Conservation (phyloP, 2,888 invertebrate genomes). For the Bembecia ichneumoniformis region DNA sequence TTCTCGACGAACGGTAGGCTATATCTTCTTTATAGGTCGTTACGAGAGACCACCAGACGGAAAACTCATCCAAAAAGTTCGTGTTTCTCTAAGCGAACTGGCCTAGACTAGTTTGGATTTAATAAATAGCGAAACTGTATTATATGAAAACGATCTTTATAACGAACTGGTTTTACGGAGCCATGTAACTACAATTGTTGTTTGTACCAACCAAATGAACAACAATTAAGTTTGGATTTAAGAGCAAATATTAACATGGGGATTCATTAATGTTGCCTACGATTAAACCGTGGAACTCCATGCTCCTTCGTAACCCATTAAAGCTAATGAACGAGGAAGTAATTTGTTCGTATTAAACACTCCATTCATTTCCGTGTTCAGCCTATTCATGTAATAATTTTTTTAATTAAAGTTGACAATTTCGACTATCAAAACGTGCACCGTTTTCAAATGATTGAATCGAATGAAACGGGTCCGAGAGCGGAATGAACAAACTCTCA, state of each 20-base stretch:
- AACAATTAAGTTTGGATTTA: background rate
- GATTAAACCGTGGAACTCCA: background rate
- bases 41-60: constrained; percentile 6
- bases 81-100: constrained; percentile 14
- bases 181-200: background rate
- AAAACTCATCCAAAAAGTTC: constrained; percentile 10
- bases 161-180: background rate
- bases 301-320: background rate
- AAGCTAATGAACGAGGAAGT: constrained; percentile 8
- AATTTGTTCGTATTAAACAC: constrained; percentile 14
- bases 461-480: constrained; percentile 15
- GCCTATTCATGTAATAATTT: constrained; percentile 12
- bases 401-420: constrained; percentile 27
- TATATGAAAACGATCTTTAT: background rate
- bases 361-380: background rate
- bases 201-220: background rate
- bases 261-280: background rate
- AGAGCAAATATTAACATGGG: background rate
- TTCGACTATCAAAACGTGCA: constrained; percentile 12
- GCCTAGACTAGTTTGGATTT: background rate
- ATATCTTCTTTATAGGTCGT: constrained; percentile 19
- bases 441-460: constrained; percentile 19
- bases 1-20: constrained; percentile 12
- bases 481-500: constrained; percentile 20
- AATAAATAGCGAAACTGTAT: background rate